phyloP scores from a whole-genome alignment of 2,113 vertebrate species.

The Tyto alba region DNA sequence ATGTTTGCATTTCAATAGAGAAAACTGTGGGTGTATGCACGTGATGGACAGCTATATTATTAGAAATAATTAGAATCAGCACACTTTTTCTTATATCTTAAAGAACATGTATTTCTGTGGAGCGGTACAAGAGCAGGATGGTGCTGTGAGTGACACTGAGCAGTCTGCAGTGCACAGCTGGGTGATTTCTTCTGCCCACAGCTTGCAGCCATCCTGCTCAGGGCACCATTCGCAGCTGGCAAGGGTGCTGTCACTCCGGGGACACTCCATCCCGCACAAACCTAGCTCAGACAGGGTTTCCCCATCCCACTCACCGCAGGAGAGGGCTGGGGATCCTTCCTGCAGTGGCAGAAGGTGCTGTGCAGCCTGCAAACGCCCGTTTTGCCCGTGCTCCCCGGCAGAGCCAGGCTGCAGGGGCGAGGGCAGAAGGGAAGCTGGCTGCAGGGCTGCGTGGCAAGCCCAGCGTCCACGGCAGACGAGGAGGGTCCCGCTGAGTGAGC shows the following conservation, averaged over 20 bases:
- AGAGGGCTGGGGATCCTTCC: background rate
- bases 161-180: too few relatives aligned
- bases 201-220: background rate
- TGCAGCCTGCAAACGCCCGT: rapidly evolving
- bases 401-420: background rate
- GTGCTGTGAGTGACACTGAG: background rate
- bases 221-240: background rate
- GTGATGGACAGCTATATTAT: background rate
- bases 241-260: background rate
- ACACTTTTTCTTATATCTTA: background rate
- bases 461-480: background rate
- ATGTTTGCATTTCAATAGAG: background rate
- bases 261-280: background rate
- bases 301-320: background rate
- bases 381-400: background rate
- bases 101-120: background rate
- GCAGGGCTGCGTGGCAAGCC: background rate
- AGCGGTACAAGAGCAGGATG: background rate
- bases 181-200: background rate
- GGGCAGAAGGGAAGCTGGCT: background rate
- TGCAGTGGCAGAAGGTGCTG: background rate
- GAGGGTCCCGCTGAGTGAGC: background rate
- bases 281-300: background rate
- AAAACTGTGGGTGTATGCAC: background rate
- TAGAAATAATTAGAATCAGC: background rate